These are phyloP conservation scores for Drosophila subpulchrella DNA, from an alignment of 1,140 invertebrate genomes.

Conservation along the genomic window DNA sequence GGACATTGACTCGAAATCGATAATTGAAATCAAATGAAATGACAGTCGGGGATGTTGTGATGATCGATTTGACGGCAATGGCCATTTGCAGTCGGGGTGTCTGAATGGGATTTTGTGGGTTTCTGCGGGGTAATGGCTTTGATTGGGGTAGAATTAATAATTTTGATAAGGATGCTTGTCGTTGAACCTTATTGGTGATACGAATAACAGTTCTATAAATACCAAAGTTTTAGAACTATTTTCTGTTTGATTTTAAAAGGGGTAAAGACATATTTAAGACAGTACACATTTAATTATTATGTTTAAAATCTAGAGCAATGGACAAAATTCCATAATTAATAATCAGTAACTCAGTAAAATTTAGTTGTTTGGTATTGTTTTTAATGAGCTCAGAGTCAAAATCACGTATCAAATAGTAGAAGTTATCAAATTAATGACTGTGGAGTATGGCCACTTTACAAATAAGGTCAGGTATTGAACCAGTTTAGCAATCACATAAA, in stretches of 20 bases:
- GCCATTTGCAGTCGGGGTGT: constrained; percentile 8
- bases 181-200: neutral
- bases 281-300: no score
- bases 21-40: constrained; percentile 43
- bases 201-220: no score
- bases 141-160: no score
- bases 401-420: neutral
- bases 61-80: constrained; percentile 15
- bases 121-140: constrained; percentile 1
- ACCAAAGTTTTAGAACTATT: no score
- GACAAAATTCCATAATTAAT: no score
- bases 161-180: neutral
- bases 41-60: constrained; percentile 25
- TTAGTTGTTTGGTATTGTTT: no score
- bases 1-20: constrained; percentile 49
- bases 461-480: neutral
- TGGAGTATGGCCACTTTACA: neutral
- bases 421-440: neutral
- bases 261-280: no score
- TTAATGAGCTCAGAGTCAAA: neutral
- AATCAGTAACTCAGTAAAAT: no score
- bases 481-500: neutral
- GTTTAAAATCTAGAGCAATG: no score
- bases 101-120: constrained; percentile 9
- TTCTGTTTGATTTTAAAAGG: no score